Base-by-base conservation (phyloP, 2,113 vertebrate genomes). In the Rhabdornis inornatus region DNA sequence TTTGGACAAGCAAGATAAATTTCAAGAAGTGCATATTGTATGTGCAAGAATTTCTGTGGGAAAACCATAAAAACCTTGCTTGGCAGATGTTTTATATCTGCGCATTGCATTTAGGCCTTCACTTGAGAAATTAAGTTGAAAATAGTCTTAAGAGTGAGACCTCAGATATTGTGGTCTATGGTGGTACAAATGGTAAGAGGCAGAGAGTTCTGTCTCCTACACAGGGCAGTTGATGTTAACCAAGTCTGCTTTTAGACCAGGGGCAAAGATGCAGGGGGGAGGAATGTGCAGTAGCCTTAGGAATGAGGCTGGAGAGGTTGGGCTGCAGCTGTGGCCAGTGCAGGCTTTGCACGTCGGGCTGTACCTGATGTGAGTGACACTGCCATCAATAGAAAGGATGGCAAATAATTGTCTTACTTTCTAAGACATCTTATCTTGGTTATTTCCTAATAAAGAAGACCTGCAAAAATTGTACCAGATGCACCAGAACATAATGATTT, bases 351-450 rank as follows among this genome's bases (percentile, higher is more conserved):
- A 16, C 4, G 2, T 44, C 3, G 0, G n/a, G 27, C 39, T 66
- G 50, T 7, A 45, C 21, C 15, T 80, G 27, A 25, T 35, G 27
- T 0, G 0, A 75, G 33, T 63, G 77, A 44, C 0, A 1, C 25
- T 0, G 1, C 17, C 40, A 30, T n/a, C 31, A 21, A 7, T 18
- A 31, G 56, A 69, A 69, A 69, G 28, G 20, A 30, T 45, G 42
- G 37, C 12, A 42, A 91, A 70, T 65, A 50, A 49, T 8, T 40
- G 6, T 31, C n/a, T 49, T 69, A 31, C 45, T 83, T 45, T 33
- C 42, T 45, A 37, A 66, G 17, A 13, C 50, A 42, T 64, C 23
- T 65, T 44, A 40, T 10, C 37, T 45, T 53, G 4, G 25, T 78
- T 40, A 27, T 81, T 89, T 83, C 19, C n/a, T 63, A 42, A 40